Conservation (phyloP, 2,113 vertebrate species). For the Ophiodon elongatus region DNA sequence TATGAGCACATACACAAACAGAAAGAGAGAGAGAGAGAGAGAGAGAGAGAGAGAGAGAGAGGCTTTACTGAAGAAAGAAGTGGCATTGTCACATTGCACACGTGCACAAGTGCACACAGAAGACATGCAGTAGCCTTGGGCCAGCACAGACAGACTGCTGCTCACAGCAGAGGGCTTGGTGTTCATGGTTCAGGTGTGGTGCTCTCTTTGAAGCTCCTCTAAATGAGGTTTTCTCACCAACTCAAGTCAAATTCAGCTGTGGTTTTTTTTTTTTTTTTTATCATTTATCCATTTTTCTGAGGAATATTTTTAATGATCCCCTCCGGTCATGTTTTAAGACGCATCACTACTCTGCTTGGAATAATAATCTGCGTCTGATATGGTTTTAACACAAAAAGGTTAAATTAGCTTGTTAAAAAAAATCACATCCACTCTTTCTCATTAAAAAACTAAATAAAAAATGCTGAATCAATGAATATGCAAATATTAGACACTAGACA, state of each 20-base stretch:
- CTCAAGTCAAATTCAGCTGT: not conserved
- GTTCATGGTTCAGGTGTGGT: slow-evolving; percentile 19
- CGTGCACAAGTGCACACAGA: not conserved
- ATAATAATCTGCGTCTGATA: not conserved
- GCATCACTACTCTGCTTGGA: not conserved
- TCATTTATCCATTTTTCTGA: not conserved
- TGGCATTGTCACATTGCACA: slow-evolving; percentile 23
- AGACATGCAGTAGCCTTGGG: slow-evolving; percentile 7
- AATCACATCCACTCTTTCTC: not conserved
- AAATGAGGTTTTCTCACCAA: slow-evolving; percentile 20
- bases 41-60: not conserved
- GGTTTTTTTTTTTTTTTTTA: not conserved
- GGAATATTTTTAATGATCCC: not conserved
- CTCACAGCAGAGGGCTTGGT: not conserved
- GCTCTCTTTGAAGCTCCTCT: slow-evolving; percentile 12
- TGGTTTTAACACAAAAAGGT: not conserved
- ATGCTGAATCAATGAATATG: not conserved
- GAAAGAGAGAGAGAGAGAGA: not conserved
- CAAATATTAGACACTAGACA: not conserved
- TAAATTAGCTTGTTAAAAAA: not conserved
- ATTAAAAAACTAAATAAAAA: not conserved
- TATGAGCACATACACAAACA: slow-evolving; percentile 32
- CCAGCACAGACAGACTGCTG: slow-evolving; percentile 26
- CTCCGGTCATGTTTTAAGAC: not conserved
- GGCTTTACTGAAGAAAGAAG: slow-evolving; percentile 39